Conservation (phyloP, 23 tunicate genomes). For the Clavelina lepadiformis region DNA sequence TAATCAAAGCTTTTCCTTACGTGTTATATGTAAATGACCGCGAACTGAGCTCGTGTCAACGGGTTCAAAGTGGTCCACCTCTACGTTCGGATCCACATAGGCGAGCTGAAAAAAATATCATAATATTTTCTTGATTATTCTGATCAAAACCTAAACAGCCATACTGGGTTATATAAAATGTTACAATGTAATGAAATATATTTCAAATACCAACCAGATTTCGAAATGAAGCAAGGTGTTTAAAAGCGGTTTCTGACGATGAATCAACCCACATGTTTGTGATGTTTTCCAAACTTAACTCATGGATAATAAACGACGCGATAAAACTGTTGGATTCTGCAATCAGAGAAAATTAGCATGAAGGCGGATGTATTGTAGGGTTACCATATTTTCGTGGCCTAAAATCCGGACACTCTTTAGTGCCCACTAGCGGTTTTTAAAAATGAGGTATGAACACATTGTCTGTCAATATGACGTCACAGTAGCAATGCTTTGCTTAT, state of each 20-base stretch:
- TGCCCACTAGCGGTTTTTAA: too few relatives aligned
- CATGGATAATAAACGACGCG: slow-evolving; percentile 21
- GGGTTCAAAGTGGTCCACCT: slow-evolving; percentile 53
- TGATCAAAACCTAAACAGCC: neutral
- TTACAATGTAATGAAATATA: neutral
- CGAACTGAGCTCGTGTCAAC: neutral
- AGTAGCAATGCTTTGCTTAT: too few relatives aligned
- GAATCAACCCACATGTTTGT: slow-evolving; percentile 39
- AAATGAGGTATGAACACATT: too few relatives aligned
- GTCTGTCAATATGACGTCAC: too few relatives aligned
- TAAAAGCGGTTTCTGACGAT: neutral
- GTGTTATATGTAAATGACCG: slow-evolving; percentile 20
- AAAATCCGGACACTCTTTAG: too few relatives aligned
- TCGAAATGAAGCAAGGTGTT: neutral
- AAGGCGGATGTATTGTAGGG: too few relatives aligned
- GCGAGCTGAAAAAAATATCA: slow-evolving; percentile 2
- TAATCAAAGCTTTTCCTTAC: too few relatives aligned
- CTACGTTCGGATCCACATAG: neutral
- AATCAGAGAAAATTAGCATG: too few relatives aligned
- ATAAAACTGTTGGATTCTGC: too few relatives aligned
- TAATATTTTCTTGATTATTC: too few relatives aligned
- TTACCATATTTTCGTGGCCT: too few relatives aligned
- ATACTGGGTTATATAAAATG: too few relatives aligned
- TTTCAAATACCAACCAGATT: slow-evolving; percentile 5
- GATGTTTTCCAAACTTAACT: slow-evolving; percentile 7